A percentile compares a stretch with the other conserved stretches of the same genome.
Evolutionary conservation across 2,113 vertebrate species (phyloP).

Genomic region (Silurus asotus): DNA sequence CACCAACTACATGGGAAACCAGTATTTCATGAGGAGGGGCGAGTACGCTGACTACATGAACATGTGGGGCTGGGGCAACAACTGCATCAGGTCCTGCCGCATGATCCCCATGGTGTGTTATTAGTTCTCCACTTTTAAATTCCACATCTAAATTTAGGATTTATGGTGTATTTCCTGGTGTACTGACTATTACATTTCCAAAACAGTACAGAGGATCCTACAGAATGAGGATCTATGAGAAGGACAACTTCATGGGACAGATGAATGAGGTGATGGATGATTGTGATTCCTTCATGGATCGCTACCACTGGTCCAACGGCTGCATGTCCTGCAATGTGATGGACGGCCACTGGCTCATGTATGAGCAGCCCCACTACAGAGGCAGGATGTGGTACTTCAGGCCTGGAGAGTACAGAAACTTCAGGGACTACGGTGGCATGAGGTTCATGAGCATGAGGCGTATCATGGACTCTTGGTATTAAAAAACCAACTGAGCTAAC

Average conservation of each 20-base stretch:
- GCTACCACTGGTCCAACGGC: too few species aligned
- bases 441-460: conserved; percentile 31
- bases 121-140: too few species aligned
- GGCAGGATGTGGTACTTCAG: conserved; percentile 38
- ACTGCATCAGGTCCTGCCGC: conserved; percentile 28
- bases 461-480: conserved; percentile 30
- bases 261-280: too few species aligned
- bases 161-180: too few species aligned
- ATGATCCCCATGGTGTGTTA: conserved; percentile 25
- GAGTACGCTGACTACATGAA: conserved; percentile 58
- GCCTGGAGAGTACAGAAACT: conserved; percentile 33
- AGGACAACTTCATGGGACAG: too few species aligned
- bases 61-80: conserved; percentile 43
- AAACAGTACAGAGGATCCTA: too few species aligned
- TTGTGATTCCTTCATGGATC: too few species aligned
- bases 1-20: conserved; percentile 45
- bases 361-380: background rate
- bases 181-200: too few species aligned
- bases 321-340: too few species aligned
- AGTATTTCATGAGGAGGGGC: conserved; percentile 54
- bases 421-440: conserved; percentile 21
- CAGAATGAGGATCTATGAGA: too few species aligned
- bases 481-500: background rate
- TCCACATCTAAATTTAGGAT: background rate
- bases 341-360: too few species aligned